phyloP scores from a whole-genome alignment of 2,888 invertebrate species.

The Panorpa germanica region DNA sequence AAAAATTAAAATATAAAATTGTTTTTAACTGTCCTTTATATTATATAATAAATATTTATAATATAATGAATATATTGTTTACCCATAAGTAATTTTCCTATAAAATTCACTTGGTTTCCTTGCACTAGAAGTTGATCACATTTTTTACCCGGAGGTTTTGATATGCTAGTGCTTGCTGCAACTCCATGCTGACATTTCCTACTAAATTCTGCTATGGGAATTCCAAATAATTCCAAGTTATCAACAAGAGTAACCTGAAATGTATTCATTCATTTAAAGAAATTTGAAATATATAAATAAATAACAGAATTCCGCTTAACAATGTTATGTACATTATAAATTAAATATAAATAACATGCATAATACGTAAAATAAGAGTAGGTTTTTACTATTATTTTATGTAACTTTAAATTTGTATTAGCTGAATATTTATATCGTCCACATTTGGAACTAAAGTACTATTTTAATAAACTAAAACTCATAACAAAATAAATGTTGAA shows the following conservation, averaged over 20 bases:
- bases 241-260: constrained; percentile 67
- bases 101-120: constrained; percentile 62
- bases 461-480: too few relatives aligned
- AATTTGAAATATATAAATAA: constrained; percentile 5
- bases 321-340: background rate
- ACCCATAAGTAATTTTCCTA: constrained; percentile 22
- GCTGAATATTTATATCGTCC: too few relatives aligned
- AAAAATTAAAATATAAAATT: too few relatives aligned
- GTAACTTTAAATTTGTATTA: too few relatives aligned
- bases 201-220: constrained; percentile 58
- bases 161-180: constrained; percentile 73
- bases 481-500: too few relatives aligned
- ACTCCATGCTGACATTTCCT: constrained; percentile 68
- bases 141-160: constrained; percentile 49
- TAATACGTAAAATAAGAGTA: too few relatives aligned
- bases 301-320: constrained; percentile 3
- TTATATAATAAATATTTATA: too few relatives aligned
- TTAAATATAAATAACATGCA: background rate
- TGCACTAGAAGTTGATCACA: constrained; percentile 67
- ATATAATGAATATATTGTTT: too few relatives aligned
- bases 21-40: too few relatives aligned
- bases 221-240: constrained; percentile 75
- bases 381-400: too few relatives aligned
- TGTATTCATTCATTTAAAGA: too few relatives aligned
- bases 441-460: too few relatives aligned